phyloP scores from a whole-genome alignment of 92 coral and sea anemone genomes.

The Palythoa heliodiscus region DNA sequence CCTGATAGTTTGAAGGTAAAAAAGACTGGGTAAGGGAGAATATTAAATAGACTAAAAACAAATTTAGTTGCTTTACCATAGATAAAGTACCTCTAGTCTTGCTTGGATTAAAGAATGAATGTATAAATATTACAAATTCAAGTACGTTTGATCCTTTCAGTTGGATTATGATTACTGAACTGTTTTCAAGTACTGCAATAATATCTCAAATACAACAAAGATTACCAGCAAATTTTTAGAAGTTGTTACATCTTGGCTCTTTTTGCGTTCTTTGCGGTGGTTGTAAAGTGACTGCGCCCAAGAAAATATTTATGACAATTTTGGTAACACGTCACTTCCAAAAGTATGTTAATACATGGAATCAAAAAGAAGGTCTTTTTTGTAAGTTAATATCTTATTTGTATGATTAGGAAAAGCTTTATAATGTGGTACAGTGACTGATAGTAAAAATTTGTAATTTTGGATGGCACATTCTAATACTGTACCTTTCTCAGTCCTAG shows the following conservation, averaged over 20 bases:
- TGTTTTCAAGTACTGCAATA: too few species aligned
- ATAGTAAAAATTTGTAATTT: background rate
- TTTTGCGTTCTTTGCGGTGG: background rate
- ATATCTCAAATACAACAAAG: background rate
- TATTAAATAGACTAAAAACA: constrained; percentile 12
- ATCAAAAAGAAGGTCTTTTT: background rate
- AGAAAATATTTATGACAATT: background rate
- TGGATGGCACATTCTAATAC: background rate
- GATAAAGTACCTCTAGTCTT: background rate
- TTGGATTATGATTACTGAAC: background rate
- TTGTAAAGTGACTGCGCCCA: background rate
- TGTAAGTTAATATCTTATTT: background rate
- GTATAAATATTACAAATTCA: constrained; percentile 1
- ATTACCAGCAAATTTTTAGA: constrained; percentile 21
- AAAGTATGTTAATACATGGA: background rate
- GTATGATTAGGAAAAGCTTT: background rate
- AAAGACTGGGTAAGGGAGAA: constrained; percentile 6
- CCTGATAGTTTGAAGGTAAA: constrained; percentile 10
- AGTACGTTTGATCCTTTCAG: constrained; percentile 4
- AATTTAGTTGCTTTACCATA: constrained; percentile 15
- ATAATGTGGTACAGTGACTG: background rate
- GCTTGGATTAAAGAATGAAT: constrained; percentile 25
- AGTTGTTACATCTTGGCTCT: background rate
- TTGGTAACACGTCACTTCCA: background rate
- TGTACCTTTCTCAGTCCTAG: background rate